Conservation (phyloP, 2,888 invertebrate genomes). For the Lithophane leautieri region DNA sequence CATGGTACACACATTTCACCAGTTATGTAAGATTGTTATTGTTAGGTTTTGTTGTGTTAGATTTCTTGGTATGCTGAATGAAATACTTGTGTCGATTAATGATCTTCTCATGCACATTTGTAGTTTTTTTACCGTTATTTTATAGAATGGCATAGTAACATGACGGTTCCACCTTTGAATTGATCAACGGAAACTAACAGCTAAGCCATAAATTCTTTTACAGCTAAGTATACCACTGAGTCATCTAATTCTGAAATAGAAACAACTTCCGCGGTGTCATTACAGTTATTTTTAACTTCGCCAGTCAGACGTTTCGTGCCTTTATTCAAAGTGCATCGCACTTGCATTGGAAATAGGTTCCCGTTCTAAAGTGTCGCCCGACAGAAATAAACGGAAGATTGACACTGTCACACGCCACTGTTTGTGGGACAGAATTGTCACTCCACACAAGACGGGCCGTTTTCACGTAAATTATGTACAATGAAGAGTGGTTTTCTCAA, state of each 20-base stretch:
- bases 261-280: constrained; percentile 57
- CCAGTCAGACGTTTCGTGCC: constrained; percentile 68
- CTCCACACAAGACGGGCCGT: background rate
- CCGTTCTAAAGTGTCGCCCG: constrained; percentile 68
- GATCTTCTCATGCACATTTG: background rate
- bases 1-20: background rate
- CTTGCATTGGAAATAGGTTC: constrained; percentile 79
- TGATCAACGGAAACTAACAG: background rate
- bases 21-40: background rate
- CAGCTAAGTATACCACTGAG: constrained; percentile 29
- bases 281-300: constrained; percentile 65
- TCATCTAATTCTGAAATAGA: constrained; percentile 49
- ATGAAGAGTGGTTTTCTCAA: constrained; percentile 8
- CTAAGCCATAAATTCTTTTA: constrained; percentile 30
- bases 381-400: constrained; percentile 71
- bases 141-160: background rate
- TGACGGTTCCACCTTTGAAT: background rate
- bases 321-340: constrained; percentile 82
- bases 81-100: background rate
- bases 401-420: constrained; percentile 37
- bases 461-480: background rate
- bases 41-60: background rate
- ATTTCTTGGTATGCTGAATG: background rate
- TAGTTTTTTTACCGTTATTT: background rate
- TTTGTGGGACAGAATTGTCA: constrained; percentile 32